Evolutionary conservation across 2,797 vertebrate species (phyloP), one percentile per base, ranked within the genome.

Genomic region (Harpagifer antarcticus): DNA sequence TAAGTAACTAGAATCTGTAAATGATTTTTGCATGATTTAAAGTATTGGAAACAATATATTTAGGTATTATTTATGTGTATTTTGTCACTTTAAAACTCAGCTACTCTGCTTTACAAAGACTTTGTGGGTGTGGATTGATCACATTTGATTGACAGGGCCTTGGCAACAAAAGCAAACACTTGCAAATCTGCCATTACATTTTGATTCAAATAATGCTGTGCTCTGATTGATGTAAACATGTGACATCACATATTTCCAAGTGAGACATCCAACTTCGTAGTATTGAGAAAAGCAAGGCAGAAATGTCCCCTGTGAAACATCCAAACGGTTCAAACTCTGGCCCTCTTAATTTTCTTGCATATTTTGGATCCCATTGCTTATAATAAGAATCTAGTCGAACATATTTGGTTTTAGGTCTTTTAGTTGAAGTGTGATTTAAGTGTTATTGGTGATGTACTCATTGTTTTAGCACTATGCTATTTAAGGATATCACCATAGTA

Each of bases 141-240:
- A 6, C 1, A 11, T 71, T 3, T 70, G 64, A 78, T 57, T n/a
- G 27, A 58, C 54, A 59, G 17, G 27, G 9, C 71, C 55, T 23
- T 67, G 54, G 69, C 64, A 75, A 44, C 53, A 15, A 14, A 44
- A 62, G 49, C 73, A 61, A 59, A 63, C 63, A 65, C 40, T 9
- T 61, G 50, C 44, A 59, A 68, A 72, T 5, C 70, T 64, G 58
- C 78, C 72, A 63, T 70, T 67, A 11, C 50, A 9, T 23, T 74
- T 73, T 59, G 20, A 80, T 74, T 83, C 9, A 71, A 62, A 65
- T 2, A 12, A 23, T 54, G 16, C 64, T 16, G 0, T 14, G 16
- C n/a, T 50, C 11, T 31, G 70, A 72, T 66, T 27, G 23, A 27
- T 27, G 8, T 44, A 5, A 59, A 66, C 9, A 6, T 62, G 48